These are phyloP conservation scores for Ochotona curzoniae DNA, from an alignment of 2,113 vertebrate species.

Conservation along the genomic window DNA sequence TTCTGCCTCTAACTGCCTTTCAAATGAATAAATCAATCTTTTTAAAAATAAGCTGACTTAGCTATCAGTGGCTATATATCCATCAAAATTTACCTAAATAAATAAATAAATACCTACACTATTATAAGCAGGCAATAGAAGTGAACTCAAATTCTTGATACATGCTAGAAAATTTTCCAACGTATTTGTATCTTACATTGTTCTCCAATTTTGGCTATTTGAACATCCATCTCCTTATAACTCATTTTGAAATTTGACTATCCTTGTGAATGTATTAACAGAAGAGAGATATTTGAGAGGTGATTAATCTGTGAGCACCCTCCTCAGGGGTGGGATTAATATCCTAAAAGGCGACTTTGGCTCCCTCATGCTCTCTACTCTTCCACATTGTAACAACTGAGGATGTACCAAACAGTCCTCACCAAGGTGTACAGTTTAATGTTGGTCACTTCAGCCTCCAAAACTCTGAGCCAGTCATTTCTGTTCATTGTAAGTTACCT, in stretches of 20 bases:
- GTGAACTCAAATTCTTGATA: constrained; percentile 12
- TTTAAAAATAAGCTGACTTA: too few relatives aligned
- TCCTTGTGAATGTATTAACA: background rate
- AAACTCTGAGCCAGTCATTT: background rate
- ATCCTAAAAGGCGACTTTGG: background rate
- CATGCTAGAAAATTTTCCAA: background rate
- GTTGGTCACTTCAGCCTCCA: background rate
- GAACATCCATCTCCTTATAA: background rate
- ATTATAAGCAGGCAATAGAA: background rate
- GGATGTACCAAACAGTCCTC: background rate
- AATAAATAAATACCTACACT: background rate
- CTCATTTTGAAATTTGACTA: background rate
- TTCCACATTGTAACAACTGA: background rate
- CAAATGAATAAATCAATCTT: too few relatives aligned
- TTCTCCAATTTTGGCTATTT: background rate
- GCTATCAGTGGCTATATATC: too few relatives aligned
- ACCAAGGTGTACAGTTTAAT: too few relatives aligned
- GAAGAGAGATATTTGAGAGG: too few relatives aligned
- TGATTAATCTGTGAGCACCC: background rate
- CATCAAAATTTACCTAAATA: too few relatives aligned
- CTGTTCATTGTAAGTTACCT: background rate
- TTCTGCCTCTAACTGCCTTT: too few relatives aligned
- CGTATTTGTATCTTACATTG: background rate
- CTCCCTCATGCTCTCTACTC: background rate
- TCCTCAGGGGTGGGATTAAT: background rate